These are phyloP conservation scores for Zonotrichia leucophrys DNA, from an alignment of 2,113 vertebrate genomes.

Conservation along the genomic window DNA sequence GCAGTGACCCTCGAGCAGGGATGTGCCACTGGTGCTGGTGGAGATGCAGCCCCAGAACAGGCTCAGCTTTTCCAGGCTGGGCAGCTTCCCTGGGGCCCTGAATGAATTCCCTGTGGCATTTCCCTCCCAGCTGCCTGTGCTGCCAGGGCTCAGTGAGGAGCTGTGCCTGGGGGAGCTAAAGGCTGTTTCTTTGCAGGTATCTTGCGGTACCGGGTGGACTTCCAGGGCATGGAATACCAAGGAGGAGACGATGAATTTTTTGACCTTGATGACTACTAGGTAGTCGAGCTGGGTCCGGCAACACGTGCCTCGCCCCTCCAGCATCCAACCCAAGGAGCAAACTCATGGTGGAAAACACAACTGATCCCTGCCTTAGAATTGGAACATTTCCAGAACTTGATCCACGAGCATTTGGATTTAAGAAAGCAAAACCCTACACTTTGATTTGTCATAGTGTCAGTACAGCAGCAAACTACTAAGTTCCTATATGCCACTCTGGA, in stretches of 20 bases:
- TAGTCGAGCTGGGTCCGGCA: constrained; percentile 92
- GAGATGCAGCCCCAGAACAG: neutral
- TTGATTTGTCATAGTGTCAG: constrained; percentile 92
- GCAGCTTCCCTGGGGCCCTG: neutral
- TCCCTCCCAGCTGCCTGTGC: neutral
- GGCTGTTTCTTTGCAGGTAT: constrained; percentile 81
- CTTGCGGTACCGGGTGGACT: constrained; percentile 99
- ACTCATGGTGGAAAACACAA: constrained; percentile 82
- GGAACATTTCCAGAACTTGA: constrained; percentile 90
- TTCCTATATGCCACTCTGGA: constrained; percentile 85
- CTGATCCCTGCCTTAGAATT: constrained; percentile 96
- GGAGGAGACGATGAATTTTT: constrained; percentile 98
- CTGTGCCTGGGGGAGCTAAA: neutral
- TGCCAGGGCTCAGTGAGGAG: neutral
- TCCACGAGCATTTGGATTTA: constrained; percentile 88
- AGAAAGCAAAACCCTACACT: constrained; percentile 81
- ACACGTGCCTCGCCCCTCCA: constrained; percentile 85
- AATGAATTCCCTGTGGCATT: rapidly evolving
- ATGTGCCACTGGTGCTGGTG: neutral
- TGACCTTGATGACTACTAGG: constrained; percentile 99
- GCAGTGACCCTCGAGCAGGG: neutral
- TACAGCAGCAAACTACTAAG: constrained; percentile 86
- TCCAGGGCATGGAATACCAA: constrained; percentile 99
- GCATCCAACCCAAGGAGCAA: constrained; percentile 87
- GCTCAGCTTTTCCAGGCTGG: neutral